phyloP scores from a whole-genome alignment of 2,888 invertebrate species.

The Noctua janthe region DNA sequence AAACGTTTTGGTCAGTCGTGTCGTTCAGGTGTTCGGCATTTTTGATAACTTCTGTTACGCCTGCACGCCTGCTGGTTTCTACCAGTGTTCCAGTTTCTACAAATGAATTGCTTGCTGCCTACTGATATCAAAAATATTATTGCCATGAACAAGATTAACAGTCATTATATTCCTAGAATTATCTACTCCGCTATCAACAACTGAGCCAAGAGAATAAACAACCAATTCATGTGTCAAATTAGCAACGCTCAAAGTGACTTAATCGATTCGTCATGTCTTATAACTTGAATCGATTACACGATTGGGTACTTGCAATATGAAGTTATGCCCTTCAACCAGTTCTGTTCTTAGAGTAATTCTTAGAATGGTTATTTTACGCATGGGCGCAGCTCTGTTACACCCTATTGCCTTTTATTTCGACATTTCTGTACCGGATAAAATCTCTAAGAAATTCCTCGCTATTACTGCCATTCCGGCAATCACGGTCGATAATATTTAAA shows the following conservation, averaged over 20 bases:
- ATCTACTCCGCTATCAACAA: constrained; percentile 26
- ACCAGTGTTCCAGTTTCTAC: not conserved
- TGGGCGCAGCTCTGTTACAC: constrained; percentile 79
- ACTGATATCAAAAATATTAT: not conserved
- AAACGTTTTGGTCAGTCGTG: not conserved
- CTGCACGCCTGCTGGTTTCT: too few relatives aligned
- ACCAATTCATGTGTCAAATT: constrained; percentile 60
- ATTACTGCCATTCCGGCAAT: constrained; percentile 37
- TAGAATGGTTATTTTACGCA: constrained; percentile 81
- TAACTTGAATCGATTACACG: constrained; percentile 61
- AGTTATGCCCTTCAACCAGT: constrained; percentile 49
- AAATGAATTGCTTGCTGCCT: not conserved
- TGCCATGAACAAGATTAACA: constrained; percentile 14
- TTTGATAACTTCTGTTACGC: too few relatives aligned
- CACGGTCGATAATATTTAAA: constrained; percentile 5
- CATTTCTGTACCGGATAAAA: constrained; percentile 69
- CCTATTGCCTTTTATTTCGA: constrained; percentile 81
- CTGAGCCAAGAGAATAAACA: constrained; percentile 40
- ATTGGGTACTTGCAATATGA: constrained; percentile 40
- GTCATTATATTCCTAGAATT: constrained; percentile 26
- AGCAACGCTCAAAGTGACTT: constrained; percentile 46
- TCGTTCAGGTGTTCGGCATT: not conserved
- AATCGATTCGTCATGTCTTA: constrained; percentile 58
- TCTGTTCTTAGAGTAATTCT: constrained; percentile 67
- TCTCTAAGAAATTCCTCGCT: constrained; percentile 42